These are phyloP conservation scores for Pelusios castaneus DNA, from an alignment of 2,113 vertebrate species.

Conservation along the genomic window DNA sequence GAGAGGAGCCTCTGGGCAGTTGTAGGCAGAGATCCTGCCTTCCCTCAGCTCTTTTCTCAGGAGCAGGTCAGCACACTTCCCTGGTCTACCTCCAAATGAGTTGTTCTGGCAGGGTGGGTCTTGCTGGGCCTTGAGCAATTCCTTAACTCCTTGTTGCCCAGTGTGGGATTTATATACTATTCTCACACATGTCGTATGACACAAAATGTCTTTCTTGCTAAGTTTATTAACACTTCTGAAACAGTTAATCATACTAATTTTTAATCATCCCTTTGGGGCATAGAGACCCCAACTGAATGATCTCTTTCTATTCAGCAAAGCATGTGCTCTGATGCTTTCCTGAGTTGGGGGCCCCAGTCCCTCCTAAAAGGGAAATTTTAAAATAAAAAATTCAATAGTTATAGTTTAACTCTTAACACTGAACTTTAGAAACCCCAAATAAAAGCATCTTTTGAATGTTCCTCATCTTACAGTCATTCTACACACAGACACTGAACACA, in stretches of 20 bases:
- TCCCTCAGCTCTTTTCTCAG: not conserved
- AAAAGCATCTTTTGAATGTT: conserved; percentile 3
- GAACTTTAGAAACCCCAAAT: not conserved
- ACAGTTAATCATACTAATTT: conserved; percentile 37
- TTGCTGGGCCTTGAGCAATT: not conserved
- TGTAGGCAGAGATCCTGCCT: not conserved
- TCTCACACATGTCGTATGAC: conserved; percentile 32
- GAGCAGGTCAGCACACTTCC: not conserved
- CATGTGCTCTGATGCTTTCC: not conserved
- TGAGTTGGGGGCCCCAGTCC: rapidly evolving
- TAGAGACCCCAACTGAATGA: not conserved
- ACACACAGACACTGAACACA: not conserved
- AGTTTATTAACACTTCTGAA: conserved; percentile 42
- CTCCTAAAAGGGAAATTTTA: not conserved
- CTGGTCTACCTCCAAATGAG: not conserved
- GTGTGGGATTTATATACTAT: not conserved
- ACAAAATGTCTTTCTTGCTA: conserved; percentile 47
- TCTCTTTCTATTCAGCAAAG: not conserved
- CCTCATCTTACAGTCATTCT: not conserved
- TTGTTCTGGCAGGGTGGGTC: too few relatives aligned
- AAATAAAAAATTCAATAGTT: not conserved
- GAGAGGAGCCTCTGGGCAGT: not conserved
- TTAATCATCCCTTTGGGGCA: not conserved
- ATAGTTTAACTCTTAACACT: conserved; percentile 31
- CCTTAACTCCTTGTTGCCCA: not conserved